These are phyloP conservation scores for Eupithecia vulgata DNA, from an alignment of 2,888 invertebrate genomes.

Conservation along the genomic window DNA sequence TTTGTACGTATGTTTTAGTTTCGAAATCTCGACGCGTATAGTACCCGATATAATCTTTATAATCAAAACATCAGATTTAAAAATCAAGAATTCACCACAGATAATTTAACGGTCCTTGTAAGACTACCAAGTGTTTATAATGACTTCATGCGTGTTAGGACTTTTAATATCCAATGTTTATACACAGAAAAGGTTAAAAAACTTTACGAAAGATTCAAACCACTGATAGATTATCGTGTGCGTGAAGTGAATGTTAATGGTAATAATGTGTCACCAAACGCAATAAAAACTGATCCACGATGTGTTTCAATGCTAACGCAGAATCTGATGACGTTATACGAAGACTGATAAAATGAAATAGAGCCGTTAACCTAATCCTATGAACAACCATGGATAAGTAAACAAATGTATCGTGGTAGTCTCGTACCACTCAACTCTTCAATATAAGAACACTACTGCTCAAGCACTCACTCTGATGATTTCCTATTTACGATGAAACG, in stretches of 20 bases:
- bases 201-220: slow-evolving; percentile 33
- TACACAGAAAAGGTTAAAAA: slow-evolving; percentile 41
- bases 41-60: not conserved
- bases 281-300: slow-evolving; percentile 6
- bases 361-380: not conserved
- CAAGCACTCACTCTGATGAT: too few relatives aligned
- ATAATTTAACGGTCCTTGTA: slow-evolving; percentile 37
- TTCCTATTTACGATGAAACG: too few relatives aligned
- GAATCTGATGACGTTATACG: not conserved
- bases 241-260: slow-evolving; percentile 31
- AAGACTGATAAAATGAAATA: not conserved
- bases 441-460: not conserved
- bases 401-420: not conserved
- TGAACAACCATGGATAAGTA: not conserved
- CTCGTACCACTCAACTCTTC: not conserved
- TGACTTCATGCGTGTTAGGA: slow-evolving; percentile 33
- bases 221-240: slow-evolving; percentile 16
- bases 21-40: not conserved
- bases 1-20: not conserved
- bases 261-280: slow-evolving; percentile 8
- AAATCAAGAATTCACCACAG: not conserved
- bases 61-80: not conserved
- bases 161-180: slow-evolving; percentile 37
- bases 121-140: slow-evolving; percentile 38
- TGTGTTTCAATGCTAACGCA: not conserved